These are phyloP conservation scores for Lemur catta DNA, from an alignment of 2,797 vertebrate genomes.

Conservation along the genomic window DNA sequence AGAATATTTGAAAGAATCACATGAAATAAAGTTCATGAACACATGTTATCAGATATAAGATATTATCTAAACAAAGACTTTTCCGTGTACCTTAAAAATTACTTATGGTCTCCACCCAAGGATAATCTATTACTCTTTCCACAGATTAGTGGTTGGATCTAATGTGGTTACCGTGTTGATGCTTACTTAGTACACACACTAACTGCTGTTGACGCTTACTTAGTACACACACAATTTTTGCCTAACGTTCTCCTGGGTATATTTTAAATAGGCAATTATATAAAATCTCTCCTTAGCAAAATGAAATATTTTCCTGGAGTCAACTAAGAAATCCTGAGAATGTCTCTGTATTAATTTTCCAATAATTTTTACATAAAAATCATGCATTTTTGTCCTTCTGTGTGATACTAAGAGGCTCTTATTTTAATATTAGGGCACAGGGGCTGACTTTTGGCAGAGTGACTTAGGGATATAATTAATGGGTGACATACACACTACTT, in stretches of 20 bases:
- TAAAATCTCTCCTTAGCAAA: conserved; percentile 32
- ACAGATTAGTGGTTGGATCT: not conserved
- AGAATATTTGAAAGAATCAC: not conserved
- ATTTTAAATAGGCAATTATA: conserved; percentile 4
- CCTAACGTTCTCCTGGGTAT: not conserved
- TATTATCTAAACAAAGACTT: not conserved
- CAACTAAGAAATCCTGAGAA: conserved; percentile 17
- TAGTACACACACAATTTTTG: not conserved
- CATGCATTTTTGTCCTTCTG: not conserved
- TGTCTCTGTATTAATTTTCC: not conserved
- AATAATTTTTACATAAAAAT: conserved; percentile 5
- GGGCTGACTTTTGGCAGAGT: conserved; percentile 33
- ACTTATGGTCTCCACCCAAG: not conserved
- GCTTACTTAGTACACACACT: not conserved
- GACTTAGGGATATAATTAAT: conserved; percentile 47
- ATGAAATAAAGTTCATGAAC: conserved; percentile 40
- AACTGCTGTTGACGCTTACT: not conserved
- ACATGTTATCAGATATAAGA: not conserved
- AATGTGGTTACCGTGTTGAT: not conserved
- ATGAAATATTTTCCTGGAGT: not conserved
- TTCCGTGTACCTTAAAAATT: not conserved
- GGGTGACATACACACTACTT: not conserved
- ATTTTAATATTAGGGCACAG: conserved; percentile 43
- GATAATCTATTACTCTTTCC: not conserved
- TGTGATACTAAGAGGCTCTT: conserved; percentile 34